Evolutionary conservation across 2,888 invertebrate species (phyloP).

Genomic region (Dorcus parallelipipedus): DNA sequence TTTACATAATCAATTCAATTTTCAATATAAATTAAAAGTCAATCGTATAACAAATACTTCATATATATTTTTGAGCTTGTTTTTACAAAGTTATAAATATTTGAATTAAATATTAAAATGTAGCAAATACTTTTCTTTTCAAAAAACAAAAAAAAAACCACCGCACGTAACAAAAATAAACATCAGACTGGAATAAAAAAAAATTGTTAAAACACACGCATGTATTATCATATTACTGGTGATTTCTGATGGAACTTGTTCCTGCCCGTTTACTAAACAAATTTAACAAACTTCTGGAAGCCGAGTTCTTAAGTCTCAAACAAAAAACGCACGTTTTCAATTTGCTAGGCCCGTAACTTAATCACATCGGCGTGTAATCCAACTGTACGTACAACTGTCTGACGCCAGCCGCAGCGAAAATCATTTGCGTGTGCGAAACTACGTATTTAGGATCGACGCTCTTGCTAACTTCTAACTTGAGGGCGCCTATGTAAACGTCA

Average conservation of each 20-base stretch:
- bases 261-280: slow-evolving; percentile 18
- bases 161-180: too few relatives aligned
- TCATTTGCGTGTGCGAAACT: slow-evolving; percentile 87
- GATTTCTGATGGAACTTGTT: neutral
- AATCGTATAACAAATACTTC: too few relatives aligned
- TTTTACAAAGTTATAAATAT: too few relatives aligned
- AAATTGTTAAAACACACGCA: too few relatives aligned
- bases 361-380: slow-evolving; percentile 81
- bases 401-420: slow-evolving; percentile 90
- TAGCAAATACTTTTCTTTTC: neutral
- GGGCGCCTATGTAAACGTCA: slow-evolving; percentile 86
- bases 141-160: neutral
- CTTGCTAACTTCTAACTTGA: slow-evolving; percentile 93
- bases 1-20: too few relatives aligned
- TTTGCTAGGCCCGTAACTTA: slow-evolving; percentile 3
- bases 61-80: too few relatives aligned
- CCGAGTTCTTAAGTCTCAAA: slow-evolving; percentile 25
- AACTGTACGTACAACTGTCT: slow-evolving; percentile 90
- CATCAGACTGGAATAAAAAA: too few relatives aligned
- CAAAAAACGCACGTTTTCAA: slow-evolving; percentile 28
- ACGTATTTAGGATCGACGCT: slow-evolving; percentile 92
- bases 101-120: neutral
- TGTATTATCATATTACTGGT: neutral
- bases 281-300: slow-evolving; percentile 23
- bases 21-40: too few relatives aligned